A percentile compares a stretch with the other conserved stretches of the same genome.
These are phyloP conservation scores for Corvus cornix DNA, from an alignment of 2,113 vertebrate species.

Conservation along the genomic window DNA sequence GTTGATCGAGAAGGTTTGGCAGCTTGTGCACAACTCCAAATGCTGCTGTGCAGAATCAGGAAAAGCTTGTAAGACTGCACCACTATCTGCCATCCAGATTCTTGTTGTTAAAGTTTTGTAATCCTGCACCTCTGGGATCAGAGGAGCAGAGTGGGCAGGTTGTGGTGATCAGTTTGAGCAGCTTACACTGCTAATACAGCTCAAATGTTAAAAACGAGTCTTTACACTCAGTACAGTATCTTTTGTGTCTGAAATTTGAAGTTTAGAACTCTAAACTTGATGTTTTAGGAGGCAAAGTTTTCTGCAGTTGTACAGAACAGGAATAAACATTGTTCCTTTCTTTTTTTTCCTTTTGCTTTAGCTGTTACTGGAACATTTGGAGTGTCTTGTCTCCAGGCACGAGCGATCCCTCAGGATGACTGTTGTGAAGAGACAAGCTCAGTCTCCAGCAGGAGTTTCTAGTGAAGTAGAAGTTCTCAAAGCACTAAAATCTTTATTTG, in stretches of 20 bases:
- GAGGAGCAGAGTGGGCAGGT: neutral
- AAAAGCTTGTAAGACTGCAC: neutral
- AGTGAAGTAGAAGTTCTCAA: conserved; percentile 98
- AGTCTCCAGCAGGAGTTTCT: conserved; percentile 95
- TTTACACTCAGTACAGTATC: rapidly evolving
- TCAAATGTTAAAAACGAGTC: neutral
- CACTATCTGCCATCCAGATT: neutral
- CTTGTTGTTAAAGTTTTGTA: neutral
- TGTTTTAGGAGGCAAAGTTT: neutral
- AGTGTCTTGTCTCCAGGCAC: conserved; percentile 94
- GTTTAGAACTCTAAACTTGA: neutral
- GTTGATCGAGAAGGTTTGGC: neutral
- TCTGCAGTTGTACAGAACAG: neutral
- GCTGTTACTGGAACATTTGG: conserved; percentile 93
- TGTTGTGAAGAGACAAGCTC: conserved; percentile 93
- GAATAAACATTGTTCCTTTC: neutral
- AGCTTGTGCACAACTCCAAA: neutral
- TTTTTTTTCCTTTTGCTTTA: conserved; percentile 41
- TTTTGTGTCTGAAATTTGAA: neutral
- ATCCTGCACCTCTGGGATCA: neutral
- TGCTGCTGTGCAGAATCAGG: neutral
- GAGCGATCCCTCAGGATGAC: conserved; percentile 97
- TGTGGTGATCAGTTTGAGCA: neutral
- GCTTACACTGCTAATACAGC: neutral
- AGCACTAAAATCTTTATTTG: conserved; percentile 96